Percentiles rank a stretch among this genome's conserved stretches.
Conservation (phyloP, 2,888 invertebrate genomes). For the Xanthorhoe spadicearia region DNA sequence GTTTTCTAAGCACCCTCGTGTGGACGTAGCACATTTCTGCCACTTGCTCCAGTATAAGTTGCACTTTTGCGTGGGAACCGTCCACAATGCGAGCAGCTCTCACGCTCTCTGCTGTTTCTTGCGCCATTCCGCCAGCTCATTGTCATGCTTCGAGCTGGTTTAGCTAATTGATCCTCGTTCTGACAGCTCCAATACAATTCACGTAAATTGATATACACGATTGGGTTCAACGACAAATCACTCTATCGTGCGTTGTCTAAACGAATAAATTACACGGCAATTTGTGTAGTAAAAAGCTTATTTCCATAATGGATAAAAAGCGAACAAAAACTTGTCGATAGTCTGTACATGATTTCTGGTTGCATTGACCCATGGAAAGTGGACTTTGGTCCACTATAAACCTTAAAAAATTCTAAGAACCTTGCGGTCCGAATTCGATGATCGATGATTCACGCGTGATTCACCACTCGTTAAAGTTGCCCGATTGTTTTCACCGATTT, state of each 20-base stretch:
- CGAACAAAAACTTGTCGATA: neutral
- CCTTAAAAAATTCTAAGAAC: constrained; percentile 51
- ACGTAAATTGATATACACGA: constrained; percentile 10
- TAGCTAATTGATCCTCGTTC: constrained; percentile 52
- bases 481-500: constrained; percentile 47
- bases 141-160: constrained; percentile 52
- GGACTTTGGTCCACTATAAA: constrained; percentile 43
- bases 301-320: constrained; percentile 13
- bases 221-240: constrained; percentile 25
- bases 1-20: constrained; percentile 4
- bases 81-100: constrained; percentile 70
- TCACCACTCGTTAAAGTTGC: constrained; percentile 45
- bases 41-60: constrained; percentile 69
- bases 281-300: constrained; percentile 5
- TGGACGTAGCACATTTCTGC: constrained; percentile 34
- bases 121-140: constrained; percentile 67
- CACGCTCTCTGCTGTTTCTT: constrained; percentile 78
- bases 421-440: constrained; percentile 46
- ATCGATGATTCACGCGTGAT: constrained; percentile 59
- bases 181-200: constrained; percentile 48
- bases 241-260: constrained; percentile 10
- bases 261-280: constrained; percentile 13
- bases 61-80: constrained; percentile 73
- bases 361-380: constrained; percentile 13
- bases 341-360: neutral